Percentiles rank a stretch among this genome's conserved stretches.
phyloP scores from a whole-genome alignment of 2,113 vertebrate genomes.

The Perognathus longimembris region DNA sequence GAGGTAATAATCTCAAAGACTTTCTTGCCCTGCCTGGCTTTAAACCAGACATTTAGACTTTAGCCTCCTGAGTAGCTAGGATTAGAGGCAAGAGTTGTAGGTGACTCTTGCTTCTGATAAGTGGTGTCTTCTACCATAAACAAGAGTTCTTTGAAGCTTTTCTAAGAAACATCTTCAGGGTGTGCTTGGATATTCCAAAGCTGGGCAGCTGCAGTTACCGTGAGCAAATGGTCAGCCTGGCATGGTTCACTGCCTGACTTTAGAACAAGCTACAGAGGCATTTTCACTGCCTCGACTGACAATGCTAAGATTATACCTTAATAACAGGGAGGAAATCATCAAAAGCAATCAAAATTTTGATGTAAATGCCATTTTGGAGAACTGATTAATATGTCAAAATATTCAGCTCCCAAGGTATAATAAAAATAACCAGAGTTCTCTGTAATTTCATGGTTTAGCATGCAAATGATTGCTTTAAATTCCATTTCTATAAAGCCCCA shows the following conservation, averaged over 20 bases:
- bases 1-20: no score
- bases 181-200: not conserved
- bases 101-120: not conserved
- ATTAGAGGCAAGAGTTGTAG: no score
- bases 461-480: constrained; percentile 49
- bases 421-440: constrained; percentile 44
- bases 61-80: no score
- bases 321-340: not conserved
- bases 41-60: no score
- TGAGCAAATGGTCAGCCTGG: not conserved
- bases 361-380: constrained; percentile 39
- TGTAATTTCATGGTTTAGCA: constrained; percentile 40
- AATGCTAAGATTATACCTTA: not conserved
- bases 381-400: constrained; percentile 52
- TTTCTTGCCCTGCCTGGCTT: no score
- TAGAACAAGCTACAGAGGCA: not conserved
- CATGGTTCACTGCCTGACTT: not conserved
- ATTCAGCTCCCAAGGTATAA: constrained; percentile 41
- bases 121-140: not conserved
- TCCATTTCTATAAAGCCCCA: constrained; percentile 21
- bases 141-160: not conserved
- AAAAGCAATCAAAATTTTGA: constrained; percentile 33
- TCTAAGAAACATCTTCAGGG: not conserved
- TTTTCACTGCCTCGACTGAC: not conserved
- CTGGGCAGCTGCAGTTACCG: not conserved